These are phyloP conservation scores for Solenopsis fugax DNA, from an alignment of 1,140 invertebrate genomes.

Conservation along the genomic window DNA sequence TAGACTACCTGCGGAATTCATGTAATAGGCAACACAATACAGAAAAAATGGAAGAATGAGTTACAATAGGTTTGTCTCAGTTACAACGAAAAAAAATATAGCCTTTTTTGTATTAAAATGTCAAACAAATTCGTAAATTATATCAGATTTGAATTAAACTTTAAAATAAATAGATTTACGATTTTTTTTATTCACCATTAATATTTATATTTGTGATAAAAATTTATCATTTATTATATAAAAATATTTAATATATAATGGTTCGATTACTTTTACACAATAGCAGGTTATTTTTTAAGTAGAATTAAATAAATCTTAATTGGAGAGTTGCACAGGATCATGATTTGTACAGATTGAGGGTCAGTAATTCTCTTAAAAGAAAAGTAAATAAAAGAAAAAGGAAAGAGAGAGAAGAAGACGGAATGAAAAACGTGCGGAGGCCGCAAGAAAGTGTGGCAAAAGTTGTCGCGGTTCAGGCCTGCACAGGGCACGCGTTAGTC, in stretches of 20 bases:
- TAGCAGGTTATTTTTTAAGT: not conserved
- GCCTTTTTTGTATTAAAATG: not conserved
- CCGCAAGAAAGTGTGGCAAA: slow-evolving; percentile 74
- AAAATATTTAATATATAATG: not conserved
- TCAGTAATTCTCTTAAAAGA: not conserved
- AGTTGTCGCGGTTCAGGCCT: slow-evolving; percentile 77
- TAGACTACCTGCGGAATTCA: slow-evolving; percentile 72
- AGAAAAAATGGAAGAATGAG: slow-evolving; percentile 9
- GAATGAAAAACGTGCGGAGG: slow-evolving; percentile 32
- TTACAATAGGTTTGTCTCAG: not conserved
- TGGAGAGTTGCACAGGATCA: not conserved
- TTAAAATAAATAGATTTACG: not conserved
- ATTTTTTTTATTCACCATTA: not conserved
- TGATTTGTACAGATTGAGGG: not conserved
- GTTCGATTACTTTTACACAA: not conserved
- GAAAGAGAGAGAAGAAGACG: slow-evolving; percentile 26
- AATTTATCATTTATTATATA: not conserved
- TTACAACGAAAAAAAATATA: not conserved
- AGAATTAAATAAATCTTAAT: not conserved
- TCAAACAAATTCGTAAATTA: not conserved
- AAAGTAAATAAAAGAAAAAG: slow-evolving; percentile 6
- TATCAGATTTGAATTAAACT: not conserved
- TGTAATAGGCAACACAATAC: slow-evolving; percentile 33
- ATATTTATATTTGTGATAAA: not conserved
- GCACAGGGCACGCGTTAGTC: slow-evolving; percentile 72